phyloP scores from a whole-genome alignment of 1,140 invertebrate species.

The Dufourea novaeangliae region DNA sequence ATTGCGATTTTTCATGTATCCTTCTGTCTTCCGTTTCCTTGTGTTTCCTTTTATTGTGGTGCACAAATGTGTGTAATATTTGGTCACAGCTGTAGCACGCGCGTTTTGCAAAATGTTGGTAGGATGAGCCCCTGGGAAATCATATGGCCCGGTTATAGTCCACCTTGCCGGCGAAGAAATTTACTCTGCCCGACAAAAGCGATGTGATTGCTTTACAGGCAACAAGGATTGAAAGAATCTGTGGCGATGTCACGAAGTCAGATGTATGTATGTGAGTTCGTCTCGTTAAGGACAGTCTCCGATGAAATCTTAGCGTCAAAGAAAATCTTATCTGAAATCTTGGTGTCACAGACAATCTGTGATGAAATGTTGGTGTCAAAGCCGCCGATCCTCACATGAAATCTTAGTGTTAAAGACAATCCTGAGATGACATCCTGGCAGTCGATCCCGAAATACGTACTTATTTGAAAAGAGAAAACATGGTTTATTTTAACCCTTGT shows the following conservation, averaged over 20 bases:
- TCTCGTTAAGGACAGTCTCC: neutral
- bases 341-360: too few relatives aligned
- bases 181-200: constrained; percentile 61
- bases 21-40: constrained; percentile 6
- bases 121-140: constrained; percentile 59
- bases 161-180: constrained; percentile 43
- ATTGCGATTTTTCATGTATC: constrained; percentile 20
- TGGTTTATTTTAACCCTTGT: too few relatives aligned
- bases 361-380: too few relatives aligned
- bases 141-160: constrained; percentile 43
- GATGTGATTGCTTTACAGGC: constrained; percentile 42
- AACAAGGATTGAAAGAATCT: constrained; percentile 53
- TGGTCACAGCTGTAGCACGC: constrained; percentile 46
- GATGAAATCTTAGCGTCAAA: too few relatives aligned
- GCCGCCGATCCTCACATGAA: too few relatives aligned
- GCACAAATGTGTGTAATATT: constrained; percentile 51
- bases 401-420: too few relatives aligned
- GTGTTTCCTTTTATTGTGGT: constrained; percentile 33
- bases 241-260: neutral
- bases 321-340: too few relatives aligned
- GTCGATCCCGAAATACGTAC: too few relatives aligned
- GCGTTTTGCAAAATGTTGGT: constrained; percentile 57
- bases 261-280: neutral
- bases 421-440: too few relatives aligned
- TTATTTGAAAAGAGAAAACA: too few relatives aligned